Base-by-base conservation (phyloP, 2,797 vertebrate genomes). In the Chrosomus eos region DNA sequence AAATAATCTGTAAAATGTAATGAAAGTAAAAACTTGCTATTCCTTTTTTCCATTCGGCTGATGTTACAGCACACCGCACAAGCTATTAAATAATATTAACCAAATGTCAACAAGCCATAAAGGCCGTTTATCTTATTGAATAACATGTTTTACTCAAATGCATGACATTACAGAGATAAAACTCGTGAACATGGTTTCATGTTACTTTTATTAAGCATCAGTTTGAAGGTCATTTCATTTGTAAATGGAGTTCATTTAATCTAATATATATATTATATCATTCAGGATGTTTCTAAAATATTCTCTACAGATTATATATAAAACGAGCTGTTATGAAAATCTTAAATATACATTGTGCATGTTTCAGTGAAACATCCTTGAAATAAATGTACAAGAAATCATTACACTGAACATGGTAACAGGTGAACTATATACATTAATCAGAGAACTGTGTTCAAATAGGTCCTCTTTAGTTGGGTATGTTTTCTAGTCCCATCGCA, bases 401-500 rank as follows among this genome's bases (percentile, higher is more conserved):
- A 33, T 36, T 51, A 19, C 19, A 28, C 36, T 67, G 10, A 28
- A 75, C 60, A 67, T 31, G n/a, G 11, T 48, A 48, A 75, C 31
- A 75, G 21, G 31, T 36, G 10, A 75, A 64, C 7, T 55, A 68
- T 68, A 21, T 68, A 83, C 82, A 78, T 33, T 31, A 23, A 14
- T 13, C 9, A 3, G 36, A 68, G 51, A 70, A 21, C 4, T 16
- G 51, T 68, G 53, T 70, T 58, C 18, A 68, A 51, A 68, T 11
- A 13, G 23, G 26, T 68, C 58, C 62, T 87, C 60, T 68, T 90
- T 72, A 89, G 21, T 92, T 89, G 6, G 94, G 93, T 67, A 93
- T 82, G 26, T 93, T 92, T 85, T 96, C 95, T 84, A 95, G 86
- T 2, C 92, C 92, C 93, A 95, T 93, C 68, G 79, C 91, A 8